Evolutionary conservation across 1,140 invertebrate species (phyloP).

Genomic region (Diplogasteroides magnus): DNA sequence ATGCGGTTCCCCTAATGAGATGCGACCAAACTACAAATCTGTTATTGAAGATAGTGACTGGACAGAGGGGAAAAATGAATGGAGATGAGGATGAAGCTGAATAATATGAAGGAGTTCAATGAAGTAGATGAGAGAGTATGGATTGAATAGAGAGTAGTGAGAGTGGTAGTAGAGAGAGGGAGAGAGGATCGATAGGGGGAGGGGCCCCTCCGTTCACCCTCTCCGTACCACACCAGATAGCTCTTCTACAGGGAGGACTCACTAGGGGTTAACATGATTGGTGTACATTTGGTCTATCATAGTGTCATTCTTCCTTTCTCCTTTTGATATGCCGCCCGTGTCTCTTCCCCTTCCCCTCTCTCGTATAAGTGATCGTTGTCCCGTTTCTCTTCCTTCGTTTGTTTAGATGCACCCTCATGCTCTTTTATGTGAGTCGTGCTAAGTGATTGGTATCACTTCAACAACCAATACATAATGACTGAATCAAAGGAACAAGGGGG

Average conservation of each 20-base stretch:
- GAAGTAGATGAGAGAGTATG: too few relatives aligned
- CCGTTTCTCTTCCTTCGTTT: conserved; percentile 4
- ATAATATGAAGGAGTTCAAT: too few relatives aligned
- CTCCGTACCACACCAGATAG: conserved; percentile 2
- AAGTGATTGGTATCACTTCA: too few relatives aligned
- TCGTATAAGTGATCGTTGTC: conserved; percentile 1
- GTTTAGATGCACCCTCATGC: conserved; percentile 13
- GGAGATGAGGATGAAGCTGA: too few relatives aligned
- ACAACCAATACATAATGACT: too few relatives aligned
- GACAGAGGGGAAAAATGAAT: not conserved
- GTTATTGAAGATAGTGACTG: conserved; percentile 21
- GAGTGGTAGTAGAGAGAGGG: not conserved
- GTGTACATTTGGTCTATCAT: not conserved
- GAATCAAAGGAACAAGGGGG: too few relatives aligned
- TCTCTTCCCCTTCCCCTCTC: not conserved
- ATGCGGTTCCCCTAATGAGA: conserved; percentile 8
- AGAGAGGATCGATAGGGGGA: conserved; percentile 11
- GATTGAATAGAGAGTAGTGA: too few relatives aligned
- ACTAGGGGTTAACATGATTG: conserved; percentile 9
- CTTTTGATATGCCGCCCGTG: not conserved
- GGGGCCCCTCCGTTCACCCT: conserved; percentile 2
- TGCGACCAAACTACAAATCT: conserved; percentile 24
- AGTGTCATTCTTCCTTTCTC: conserved; percentile 5
- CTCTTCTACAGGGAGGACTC: conserved; percentile 10
- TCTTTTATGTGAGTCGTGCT: too few relatives aligned